Evolutionary conservation across 2,888 invertebrate genomes (phyloP), one percentile per base, ranked within the genome.

Genomic region (Lithophane socia): DNA sequence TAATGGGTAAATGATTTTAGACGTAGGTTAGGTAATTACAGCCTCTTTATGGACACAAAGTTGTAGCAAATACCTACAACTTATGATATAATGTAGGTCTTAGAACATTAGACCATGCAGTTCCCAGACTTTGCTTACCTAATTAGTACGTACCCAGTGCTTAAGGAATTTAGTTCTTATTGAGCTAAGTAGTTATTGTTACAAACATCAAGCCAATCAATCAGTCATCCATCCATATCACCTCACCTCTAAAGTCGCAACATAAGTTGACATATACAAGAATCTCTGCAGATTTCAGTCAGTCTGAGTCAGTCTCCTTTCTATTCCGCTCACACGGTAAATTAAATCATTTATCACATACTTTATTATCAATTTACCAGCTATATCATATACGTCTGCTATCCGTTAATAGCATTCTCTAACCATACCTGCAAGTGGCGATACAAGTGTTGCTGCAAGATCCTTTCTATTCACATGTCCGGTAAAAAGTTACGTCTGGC

Each of bases 271-370:
- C 47, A 5, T 12, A n/a, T 21, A 78, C 52, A 73, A 47, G 37
- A 9, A 58, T 13, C 24, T 44, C 18, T 16, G 10, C 44, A 52
- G 24, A 52, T 79, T 72, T 61, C 54, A 74, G n/a, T 24, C 24
- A 54, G 18, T 3, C 13, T 29, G 47, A 47, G 10, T 24, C 29
- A 37, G 9, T 42, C 18, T 37, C 76, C 67, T 83, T 80, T 83
- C 64, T 61, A 68, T 56, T 67, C 29, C 29, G 21, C 37, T 29
- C 67, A 42, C 63, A 52, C 24, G 47, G 13, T 63, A 56, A 80
- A 84, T 84, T 74, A 63, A 86, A 84, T 68, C 73, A 84, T 86
- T 75, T 79, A 83, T 66, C 24, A 52, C 16, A 65, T 78, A 75
- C 37, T 75, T 65, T 73, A 73, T 60, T 68, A 74, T 65, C 71